Conservation (phyloP, 1,140 invertebrate species). For the Sarcophaga bullata region DNA sequence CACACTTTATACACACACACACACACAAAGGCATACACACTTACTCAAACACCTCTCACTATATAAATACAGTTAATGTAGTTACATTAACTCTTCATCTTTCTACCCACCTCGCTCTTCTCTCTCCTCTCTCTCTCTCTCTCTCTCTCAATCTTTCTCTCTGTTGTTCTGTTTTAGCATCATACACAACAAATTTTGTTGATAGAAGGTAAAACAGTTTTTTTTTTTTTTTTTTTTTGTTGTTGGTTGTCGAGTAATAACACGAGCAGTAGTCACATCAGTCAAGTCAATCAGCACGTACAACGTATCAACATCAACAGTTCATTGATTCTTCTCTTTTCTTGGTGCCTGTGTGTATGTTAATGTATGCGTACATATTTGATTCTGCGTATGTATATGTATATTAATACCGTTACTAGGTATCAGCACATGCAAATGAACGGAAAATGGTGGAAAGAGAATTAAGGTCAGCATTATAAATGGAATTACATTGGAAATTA, state of each 20-base stretch:
- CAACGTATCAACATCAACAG: background rate
- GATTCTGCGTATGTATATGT: background rate
- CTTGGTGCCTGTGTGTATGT: no score
- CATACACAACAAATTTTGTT: background rate
- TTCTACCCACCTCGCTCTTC: no score
- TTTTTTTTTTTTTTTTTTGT: background rate
- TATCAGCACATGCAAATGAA: background rate
- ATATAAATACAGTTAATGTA: background rate
- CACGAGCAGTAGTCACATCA: background rate
- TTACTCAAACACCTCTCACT: no score
- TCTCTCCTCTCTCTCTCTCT: no score
- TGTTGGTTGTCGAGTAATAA: background rate
- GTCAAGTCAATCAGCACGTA: conserved; percentile 12
- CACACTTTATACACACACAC: background rate
- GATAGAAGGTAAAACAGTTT: conserved; percentile 17
- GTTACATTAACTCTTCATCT: background rate
- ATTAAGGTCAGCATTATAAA: background rate
- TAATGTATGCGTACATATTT: background rate
- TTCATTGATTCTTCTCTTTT: background rate
- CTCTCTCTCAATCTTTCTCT: no score
- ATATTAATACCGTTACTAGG: background rate
- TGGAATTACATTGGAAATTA: no score
- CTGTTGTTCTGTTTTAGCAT: no score
- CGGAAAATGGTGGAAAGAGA: background rate
- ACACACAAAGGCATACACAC: background rate